These are phyloP conservation scores for Acanthacorydalis orientalis DNA, from an alignment of 2,888 invertebrate species.

Conservation along the genomic window DNA sequence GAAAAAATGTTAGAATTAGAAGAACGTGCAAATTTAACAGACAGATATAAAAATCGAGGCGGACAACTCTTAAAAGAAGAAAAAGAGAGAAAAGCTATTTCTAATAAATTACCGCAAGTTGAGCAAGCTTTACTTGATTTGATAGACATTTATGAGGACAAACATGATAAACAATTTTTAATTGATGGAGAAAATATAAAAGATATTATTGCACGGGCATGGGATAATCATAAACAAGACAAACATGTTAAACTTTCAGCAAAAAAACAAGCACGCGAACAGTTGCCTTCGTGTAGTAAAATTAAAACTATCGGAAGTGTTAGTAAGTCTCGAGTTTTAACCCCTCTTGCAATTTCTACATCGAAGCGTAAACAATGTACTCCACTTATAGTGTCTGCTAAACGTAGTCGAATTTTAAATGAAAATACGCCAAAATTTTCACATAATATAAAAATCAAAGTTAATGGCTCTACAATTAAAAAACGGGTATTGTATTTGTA, in stretches of 20 bases:
- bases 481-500: not conserved
- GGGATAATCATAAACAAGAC: constrained; percentile 41
- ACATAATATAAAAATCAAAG: not conserved
- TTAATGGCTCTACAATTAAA: not conserved
- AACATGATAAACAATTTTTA: constrained; percentile 35
- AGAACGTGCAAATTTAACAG: constrained; percentile 57
- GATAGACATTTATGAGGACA: constrained; percentile 34
- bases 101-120: constrained; percentile 53
- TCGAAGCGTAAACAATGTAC: not conserved
- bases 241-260: constrained; percentile 34
- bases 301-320: constrained; percentile 1
- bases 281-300: constrained; percentile 10
- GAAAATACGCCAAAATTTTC: not conserved
- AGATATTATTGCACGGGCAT: constrained; percentile 40
- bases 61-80: constrained; percentile 75
- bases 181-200: constrained; percentile 45
- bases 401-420: not conserved
- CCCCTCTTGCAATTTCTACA: not conserved
- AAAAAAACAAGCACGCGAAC: constrained; percentile 28
- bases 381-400: not conserved
- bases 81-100: constrained; percentile 64
- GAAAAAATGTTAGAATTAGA: constrained; percentile 60
- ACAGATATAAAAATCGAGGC: constrained; percentile 73
- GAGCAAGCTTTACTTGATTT: constrained; percentile 44
- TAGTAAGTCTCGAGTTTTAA: not conserved